phyloP scores from a whole-genome alignment of 1,140 invertebrate genomes.

The Dreissena polymorpha region DNA sequence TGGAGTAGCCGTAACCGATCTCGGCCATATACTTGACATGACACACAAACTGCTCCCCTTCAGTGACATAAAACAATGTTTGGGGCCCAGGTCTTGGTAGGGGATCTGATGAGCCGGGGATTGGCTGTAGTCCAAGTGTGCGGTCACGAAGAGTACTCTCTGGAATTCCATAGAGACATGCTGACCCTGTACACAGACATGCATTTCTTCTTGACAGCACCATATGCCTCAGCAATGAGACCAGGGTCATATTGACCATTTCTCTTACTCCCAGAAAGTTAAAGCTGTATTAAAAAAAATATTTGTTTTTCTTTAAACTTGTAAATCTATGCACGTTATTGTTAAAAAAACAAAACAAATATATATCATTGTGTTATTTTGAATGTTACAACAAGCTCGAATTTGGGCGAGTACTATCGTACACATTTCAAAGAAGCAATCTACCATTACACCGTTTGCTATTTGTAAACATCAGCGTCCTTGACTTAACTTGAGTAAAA shows the following conservation, averaged over 20 bases:
- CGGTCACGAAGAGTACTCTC: constrained; percentile 6
- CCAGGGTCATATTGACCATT: constrained; percentile 9
- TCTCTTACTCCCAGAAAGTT: neutral
- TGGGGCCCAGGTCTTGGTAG: neutral
- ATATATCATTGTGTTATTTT: too few relatives aligned
- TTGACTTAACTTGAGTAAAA: too few relatives aligned
- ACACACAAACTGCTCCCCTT: constrained; percentile 4
- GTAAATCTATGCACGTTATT: constrained; percentile 8
- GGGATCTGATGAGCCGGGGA: too few relatives aligned
- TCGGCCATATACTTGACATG: neutral
- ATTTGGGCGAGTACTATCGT: too few relatives aligned
- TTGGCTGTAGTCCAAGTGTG: neutral
- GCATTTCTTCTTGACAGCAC: too few relatives aligned
- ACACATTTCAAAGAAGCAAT: too few relatives aligned
- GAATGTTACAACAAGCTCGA: too few relatives aligned
- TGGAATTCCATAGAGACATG: constrained; percentile 9
- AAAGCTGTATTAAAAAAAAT: neutral
- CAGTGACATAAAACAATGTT: neutral
- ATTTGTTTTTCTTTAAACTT: neutral
- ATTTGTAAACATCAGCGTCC: too few relatives aligned
- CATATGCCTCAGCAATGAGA: neutral
- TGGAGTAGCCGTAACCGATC: constrained; percentile 13
- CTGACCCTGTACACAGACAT: too few relatives aligned
- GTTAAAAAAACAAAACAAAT: neutral
- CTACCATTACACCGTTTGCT: too few relatives aligned